A percentile compares a stretch with the other conserved stretches of the same genome.
Evolutionary conservation across 2,888 invertebrate genomes (phyloP).

Genomic region (Corythucha ciliata): DNA sequence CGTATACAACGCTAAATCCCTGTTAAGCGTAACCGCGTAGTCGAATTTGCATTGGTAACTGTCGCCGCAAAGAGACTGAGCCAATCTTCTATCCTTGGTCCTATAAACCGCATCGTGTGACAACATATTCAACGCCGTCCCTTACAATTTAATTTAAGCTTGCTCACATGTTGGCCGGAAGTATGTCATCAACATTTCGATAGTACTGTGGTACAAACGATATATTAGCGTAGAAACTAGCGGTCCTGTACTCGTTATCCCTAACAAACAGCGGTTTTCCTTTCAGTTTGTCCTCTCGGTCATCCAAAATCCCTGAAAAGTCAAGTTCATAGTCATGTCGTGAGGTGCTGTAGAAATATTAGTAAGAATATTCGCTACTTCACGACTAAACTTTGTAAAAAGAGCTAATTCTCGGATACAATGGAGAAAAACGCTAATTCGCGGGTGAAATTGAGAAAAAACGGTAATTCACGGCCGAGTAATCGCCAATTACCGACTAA

Average conservation of each 20-base stretch:
- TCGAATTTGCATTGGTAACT: conserved; percentile 82
- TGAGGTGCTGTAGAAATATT: too few species aligned
- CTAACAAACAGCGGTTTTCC: conserved; percentile 69
- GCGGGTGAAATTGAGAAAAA: too few species aligned
- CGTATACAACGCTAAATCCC: conserved; percentile 78
- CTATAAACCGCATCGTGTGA: conserved; percentile 37
- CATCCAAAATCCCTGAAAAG: conserved; percentile 69
- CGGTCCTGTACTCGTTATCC: conserved; percentile 68
- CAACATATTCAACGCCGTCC: too few species aligned
- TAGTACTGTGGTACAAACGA: conserved; percentile 67
- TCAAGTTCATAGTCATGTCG: too few species aligned
- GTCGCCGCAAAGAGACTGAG: conserved; percentile 64
- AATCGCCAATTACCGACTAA: too few species aligned
- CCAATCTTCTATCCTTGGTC: conserved; percentile 52
- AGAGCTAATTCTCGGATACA: neutral
- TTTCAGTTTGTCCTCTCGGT: conserved; percentile 57
- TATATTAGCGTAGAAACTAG: conserved; percentile 70
- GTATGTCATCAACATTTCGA: conserved; percentile 57
- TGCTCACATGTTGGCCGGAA: conserved; percentile 60
- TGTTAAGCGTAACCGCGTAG: conserved; percentile 72
- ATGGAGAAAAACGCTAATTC: neutral
- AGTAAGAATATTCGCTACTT: too few species aligned
- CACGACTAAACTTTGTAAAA: conserved; percentile 3
- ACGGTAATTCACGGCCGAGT: too few species aligned
- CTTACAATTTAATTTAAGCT: too few species aligned